These are phyloP conservation scores for Lagodon rhomboides DNA, from an alignment of 2,797 vertebrate species.

Conservation along the genomic window DNA sequence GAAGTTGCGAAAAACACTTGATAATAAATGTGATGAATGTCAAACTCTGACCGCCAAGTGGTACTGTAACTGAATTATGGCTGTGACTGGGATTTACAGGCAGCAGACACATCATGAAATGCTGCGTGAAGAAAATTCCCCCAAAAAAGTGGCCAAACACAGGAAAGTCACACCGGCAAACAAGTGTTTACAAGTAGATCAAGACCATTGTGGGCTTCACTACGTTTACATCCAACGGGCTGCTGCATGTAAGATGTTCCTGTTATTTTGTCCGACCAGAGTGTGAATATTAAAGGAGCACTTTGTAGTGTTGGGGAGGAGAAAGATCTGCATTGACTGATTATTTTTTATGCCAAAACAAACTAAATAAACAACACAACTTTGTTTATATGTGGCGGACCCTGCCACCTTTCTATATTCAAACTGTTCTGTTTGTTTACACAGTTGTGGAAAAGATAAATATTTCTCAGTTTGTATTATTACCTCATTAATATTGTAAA, in stretches of 20 bases:
- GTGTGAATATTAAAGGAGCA: not conserved
- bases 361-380: too few relatives aligned
- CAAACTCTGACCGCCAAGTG: too few relatives aligned
- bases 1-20: not conserved
- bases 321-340: too few relatives aligned
- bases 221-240: rapidly evolving
- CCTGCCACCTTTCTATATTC: too few relatives aligned
- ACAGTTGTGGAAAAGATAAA: too few relatives aligned
- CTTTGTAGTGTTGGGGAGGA: too few relatives aligned
- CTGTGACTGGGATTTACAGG: not conserved
- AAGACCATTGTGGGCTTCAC: not conserved
- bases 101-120: too few relatives aligned
- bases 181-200: not conserved
- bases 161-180: not conserved
- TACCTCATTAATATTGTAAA: too few relatives aligned
- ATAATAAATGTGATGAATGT: not conserved
- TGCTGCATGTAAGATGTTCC: not conserved
- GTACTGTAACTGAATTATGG: not conserved
- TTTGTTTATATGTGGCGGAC: too few relatives aligned
- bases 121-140: not conserved
- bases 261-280: not conserved
- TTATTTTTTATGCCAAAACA: too few relatives aligned
- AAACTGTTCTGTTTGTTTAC: too few relatives aligned
- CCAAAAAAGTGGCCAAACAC: not conserved
- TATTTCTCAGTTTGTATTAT: too few relatives aligned